phyloP scores from a whole-genome alignment of 2,797 vertebrate species.

The Enteromius thamalakanensis region DNA sequence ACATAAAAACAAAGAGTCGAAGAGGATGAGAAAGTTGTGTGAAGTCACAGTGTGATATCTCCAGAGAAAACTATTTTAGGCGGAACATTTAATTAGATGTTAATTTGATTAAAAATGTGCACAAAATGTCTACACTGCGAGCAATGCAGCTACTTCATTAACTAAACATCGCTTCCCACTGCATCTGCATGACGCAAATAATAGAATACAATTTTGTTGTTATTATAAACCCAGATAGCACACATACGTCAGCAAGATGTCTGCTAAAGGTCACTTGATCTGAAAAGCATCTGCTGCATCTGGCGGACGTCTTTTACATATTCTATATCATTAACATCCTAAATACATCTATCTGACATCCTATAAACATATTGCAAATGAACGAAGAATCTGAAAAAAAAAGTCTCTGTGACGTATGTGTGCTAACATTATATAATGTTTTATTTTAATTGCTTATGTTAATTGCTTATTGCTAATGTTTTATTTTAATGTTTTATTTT shows the following conservation, averaged over 20 bases:
- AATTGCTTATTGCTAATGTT: too few relatives aligned
- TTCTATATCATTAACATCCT: neutral
- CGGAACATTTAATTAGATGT: neutral
- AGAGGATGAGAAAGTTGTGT: constrained; percentile 7
- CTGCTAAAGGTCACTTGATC: neutral
- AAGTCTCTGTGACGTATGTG: too few relatives aligned
- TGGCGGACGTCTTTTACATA: too few relatives aligned
- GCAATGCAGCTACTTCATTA: too few relatives aligned
- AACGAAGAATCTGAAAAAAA: too few relatives aligned
- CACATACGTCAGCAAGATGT: too few relatives aligned
- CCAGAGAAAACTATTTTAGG: neutral
- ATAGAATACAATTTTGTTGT: neutral
- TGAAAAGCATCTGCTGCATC: neutral
- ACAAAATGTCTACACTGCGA: neutral
- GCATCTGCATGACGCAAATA: too few relatives aligned
- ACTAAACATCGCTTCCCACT: too few relatives aligned
- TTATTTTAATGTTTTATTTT: neutral
- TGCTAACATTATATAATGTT: neutral
- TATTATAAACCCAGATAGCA: too few relatives aligned
- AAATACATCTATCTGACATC: neutral
- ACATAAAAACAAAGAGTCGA: constrained; percentile 52
- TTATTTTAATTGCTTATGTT: too few relatives aligned
- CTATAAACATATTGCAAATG: too few relatives aligned
- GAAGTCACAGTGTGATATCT: neutral
- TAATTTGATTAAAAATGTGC: neutral